phyloP scores from a whole-genome alignment of 37 sponge, comb jelly and placozoan species.

The Cliona cf. orientalis region DNA sequence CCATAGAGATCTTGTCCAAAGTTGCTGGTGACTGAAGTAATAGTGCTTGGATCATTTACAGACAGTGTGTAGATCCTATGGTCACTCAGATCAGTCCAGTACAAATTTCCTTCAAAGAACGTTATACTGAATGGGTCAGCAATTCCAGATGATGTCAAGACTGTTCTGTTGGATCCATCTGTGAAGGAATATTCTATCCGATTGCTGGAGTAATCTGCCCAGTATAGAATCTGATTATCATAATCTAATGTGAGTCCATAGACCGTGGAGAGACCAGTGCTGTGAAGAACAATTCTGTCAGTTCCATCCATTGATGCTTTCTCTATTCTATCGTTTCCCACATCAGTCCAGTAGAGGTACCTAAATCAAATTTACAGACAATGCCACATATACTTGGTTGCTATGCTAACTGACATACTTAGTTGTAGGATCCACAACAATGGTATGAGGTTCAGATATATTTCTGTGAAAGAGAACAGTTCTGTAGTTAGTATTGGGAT shows the following conservation, averaged over 20 bases:
- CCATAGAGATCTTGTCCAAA: background rate
- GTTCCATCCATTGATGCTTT: constrained; percentile 28
- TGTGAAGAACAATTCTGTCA: background rate
- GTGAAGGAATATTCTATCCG: constrained; percentile 28
- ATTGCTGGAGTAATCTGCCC: constrained; percentile 58
- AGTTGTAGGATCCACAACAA: constrained; percentile 33
- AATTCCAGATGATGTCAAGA: background rate
- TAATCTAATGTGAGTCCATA: constrained; percentile 63
- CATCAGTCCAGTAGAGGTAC: constrained; percentile 63
- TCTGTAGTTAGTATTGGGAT: background rate
- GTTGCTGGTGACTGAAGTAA: background rate
- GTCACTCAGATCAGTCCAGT: background rate
- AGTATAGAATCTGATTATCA: constrained; percentile 63
- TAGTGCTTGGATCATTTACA: background rate
- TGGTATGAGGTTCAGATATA: background rate
- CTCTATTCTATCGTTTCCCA: constrained; percentile 47
- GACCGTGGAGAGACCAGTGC: constrained; percentile 27
- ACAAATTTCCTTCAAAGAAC: background rate
- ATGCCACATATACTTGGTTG: background rate
- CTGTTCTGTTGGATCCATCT: constrained; percentile 31
- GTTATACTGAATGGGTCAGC: background rate
- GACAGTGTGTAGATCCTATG: background rate
- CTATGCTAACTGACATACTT: background rate
- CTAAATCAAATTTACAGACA: no score
- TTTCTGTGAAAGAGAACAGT: background rate